These are phyloP conservation scores for Episyrphus balteatus DNA, from an alignment of 1,140 invertebrate species.

Conservation along the genomic window DNA sequence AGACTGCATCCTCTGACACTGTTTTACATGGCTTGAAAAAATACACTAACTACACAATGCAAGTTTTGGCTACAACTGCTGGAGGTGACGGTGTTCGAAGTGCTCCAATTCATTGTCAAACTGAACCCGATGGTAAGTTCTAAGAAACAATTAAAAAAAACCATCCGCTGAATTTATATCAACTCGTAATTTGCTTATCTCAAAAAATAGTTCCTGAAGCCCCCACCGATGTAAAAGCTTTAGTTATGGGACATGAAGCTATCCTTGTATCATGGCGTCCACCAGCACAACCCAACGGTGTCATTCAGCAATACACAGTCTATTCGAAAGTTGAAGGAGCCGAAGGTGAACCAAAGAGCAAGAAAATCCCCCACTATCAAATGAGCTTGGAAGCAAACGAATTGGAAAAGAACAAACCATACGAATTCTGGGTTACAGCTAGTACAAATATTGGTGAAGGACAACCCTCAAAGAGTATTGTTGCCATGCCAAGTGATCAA, in stretches of 20 bases:
- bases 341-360: conserved; percentile 51
- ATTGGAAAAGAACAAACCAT: conserved; percentile 65
- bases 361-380: conserved; percentile 48
- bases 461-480: conserved; percentile 73
- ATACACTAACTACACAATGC: conserved; percentile 95
- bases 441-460: conserved; percentile 89
- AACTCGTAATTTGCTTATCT: neutral
- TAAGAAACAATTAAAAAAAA: neutral
- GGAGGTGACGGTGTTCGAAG: conserved; percentile 92
- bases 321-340: conserved; percentile 71
- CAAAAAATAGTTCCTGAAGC: conserved; percentile 68
- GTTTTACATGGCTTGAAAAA: conserved; percentile 86
- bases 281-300: conserved; percentile 82
- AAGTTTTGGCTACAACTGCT: conserved; percentile 86
- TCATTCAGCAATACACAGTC: conserved; percentile 86
- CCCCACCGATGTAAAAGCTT: conserved; percentile 82
- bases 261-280: conserved; percentile 90
- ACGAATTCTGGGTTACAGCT: conserved; percentile 91
- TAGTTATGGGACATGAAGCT: conserved; percentile 81
- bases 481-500: conserved; percentile 69
- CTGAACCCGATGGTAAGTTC: conserved; percentile 81
- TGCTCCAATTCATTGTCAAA: conserved; percentile 82
- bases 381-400: conserved; percentile 76
- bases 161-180: neutral
- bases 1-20: conserved; percentile 82